phyloP scores from a whole-genome alignment of 2,113 vertebrate genomes.

The Neotoma lepida region DNA sequence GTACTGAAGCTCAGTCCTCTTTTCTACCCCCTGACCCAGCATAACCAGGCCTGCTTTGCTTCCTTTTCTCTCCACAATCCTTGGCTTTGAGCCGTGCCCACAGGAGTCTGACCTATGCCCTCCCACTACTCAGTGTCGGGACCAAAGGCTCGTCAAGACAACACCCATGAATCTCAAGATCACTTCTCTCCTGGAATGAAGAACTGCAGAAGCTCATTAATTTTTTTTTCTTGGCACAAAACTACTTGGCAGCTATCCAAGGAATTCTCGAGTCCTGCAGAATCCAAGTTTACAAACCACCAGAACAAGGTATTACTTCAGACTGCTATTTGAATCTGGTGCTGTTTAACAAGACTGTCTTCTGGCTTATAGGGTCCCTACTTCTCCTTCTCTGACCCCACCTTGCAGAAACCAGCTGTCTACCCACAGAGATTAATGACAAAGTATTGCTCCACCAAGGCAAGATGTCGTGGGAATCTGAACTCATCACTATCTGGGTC shows the following conservation, averaged over 20 bases:
- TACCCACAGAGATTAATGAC: neutral
- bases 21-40: neutral
- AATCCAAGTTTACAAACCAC: slow-evolving; percentile 70
- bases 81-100: neutral
- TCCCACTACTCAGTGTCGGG: neutral
- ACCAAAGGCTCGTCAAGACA: slow-evolving; percentile 1
- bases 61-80: neutral
- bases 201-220: slow-evolving; percentile 63
- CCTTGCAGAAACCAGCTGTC: slow-evolving; percentile 53
- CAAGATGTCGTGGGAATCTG: neutral
- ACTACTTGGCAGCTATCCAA: slow-evolving; percentile 69
- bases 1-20: neutral
- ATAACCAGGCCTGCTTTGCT: neutral
- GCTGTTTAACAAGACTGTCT: neutral
- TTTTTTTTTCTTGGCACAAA: slow-evolving; percentile 62
- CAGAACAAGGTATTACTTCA: slow-evolving; percentile 64
- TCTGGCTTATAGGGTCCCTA: neutral
- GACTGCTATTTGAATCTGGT: slow-evolving; percentile 34
- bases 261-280: slow-evolving; percentile 65
- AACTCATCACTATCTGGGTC: neutral
- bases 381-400: neutral
- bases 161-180: slow-evolving; percentile 38
- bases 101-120: neutral
- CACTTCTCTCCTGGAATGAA: slow-evolving; percentile 60
- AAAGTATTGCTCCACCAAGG: neutral